phyloP scores from a whole-genome alignment of 2,113 vertebrate genomes.

The Eurystomus gularis region DNA sequence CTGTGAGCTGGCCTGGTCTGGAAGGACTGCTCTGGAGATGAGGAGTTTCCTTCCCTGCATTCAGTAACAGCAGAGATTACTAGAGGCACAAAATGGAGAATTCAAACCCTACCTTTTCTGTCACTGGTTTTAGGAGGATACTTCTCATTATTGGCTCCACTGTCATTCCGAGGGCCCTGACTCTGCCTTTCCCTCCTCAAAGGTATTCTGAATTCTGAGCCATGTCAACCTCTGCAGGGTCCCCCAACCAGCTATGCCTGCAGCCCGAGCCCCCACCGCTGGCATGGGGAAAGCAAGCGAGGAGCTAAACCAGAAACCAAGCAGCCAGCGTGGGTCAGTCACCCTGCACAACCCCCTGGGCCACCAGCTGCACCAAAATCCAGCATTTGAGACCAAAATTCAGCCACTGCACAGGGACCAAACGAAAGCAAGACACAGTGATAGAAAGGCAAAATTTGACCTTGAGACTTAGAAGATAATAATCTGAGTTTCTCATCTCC shows the following conservation, averaged over 20 bases:
- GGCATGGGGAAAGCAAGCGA: neutral
- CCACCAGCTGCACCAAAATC: neutral
- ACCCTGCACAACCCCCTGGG: neutral
- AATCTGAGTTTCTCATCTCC: neutral
- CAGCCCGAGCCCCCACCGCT: neutral
- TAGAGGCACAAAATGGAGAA: neutral
- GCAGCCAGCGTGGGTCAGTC: neutral
- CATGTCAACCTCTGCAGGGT: fast-evolving
- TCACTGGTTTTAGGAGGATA: neutral
- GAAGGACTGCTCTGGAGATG: neutral
- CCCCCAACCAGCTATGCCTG: neutral
- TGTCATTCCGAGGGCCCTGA: neutral
- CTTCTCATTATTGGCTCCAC: neutral
- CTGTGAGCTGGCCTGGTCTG: neutral
- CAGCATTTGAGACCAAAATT: neutral
- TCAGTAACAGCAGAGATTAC: neutral
- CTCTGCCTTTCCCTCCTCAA: neutral
- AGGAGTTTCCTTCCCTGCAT: neutral
- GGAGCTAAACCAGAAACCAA: neutral
- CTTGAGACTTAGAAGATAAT: neutral
- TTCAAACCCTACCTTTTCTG: neutral
- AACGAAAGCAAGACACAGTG: neutral
- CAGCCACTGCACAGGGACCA: neutral
- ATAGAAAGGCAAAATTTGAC: neutral
- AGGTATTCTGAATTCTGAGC: neutral